Evolutionary conservation across 2,113 vertebrate genomes (phyloP).

Genomic region (Platysteira castanea): DNA sequence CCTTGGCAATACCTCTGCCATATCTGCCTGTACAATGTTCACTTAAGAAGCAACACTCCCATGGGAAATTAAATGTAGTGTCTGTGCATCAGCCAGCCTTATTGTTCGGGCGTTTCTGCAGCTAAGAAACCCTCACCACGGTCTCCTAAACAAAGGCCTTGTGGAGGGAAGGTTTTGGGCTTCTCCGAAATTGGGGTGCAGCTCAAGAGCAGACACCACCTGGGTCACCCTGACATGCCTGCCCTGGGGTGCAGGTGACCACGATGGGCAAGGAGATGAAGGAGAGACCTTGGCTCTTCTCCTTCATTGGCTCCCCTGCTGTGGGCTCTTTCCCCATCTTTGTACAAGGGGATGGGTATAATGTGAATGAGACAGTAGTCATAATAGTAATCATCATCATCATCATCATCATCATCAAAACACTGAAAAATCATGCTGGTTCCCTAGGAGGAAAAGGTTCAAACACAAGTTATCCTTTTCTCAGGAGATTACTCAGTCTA

Average conservation of each 20-base stretch:
- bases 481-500: not conserved
- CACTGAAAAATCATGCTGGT: not conserved
- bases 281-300: not conserved
- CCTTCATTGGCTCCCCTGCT: not conserved
- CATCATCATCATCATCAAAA: not conserved
- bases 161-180: not conserved
- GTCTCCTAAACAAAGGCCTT: not conserved
- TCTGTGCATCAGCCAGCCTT: not conserved
- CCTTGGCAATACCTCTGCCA: not conserved
- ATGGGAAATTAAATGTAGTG: not conserved
- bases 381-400: too few relatives aligned
- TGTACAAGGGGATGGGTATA: not conserved
- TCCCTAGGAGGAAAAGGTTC: not conserved
- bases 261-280: fast-evolving
- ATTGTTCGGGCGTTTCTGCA: not conserved
- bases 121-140: not conserved
- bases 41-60: not conserved
- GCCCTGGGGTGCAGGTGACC: not conserved
- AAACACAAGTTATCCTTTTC: not conserved
- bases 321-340: not conserved
- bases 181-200: not conserved
- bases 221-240: not conserved
- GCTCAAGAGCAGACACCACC: not conserved
- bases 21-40: not conserved
- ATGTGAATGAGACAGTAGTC: not conserved